Base-by-base conservation (phyloP, 2,113 vertebrate species). In the Burhinus bistriatus region DNA sequence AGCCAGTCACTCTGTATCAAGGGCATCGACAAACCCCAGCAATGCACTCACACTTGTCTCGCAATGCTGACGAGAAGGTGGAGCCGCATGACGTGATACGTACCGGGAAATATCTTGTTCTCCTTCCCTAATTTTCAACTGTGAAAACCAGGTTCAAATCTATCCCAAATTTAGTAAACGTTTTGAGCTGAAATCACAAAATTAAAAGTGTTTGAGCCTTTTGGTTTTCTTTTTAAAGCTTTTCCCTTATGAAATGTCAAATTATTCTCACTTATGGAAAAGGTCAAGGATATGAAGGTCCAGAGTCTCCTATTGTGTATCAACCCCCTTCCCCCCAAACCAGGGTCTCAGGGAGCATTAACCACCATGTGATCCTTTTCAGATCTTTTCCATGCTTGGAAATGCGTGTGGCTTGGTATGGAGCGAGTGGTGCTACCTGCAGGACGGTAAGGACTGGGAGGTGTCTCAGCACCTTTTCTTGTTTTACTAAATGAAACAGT, bases 71-170 rank as follows among this genome's bases (percentile, higher is more conserved):
- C 78, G 11, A 78, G 9, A 84, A 40, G 16, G 11, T 49, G 45
- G 11, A 82, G 8, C 8, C 2, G 1, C 20, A 3, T 32, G n/a
- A 10, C 1, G 1, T 25, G 15, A 9, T 52, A 52, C 0, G 1
- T 42, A 45, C 15, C 4, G 1, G 17, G 10, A 4, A 25, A 19
- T 61, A 38, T 45, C 77, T 90, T 73, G 5, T 55, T 87, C 19
- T 79, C 40, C 30, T 61, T 65, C 22, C 11, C 4, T 69, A 38
- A 32, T 73, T 65, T 73, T 5, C 49, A 69, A 25, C 44, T 9
- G 14, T 30, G 65, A 49, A 90, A 92, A 26, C 42, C 0, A 20
- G 32, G 58, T 83, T 87, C 8, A 52, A 77, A 65, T 47, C 26
- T 47, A 19, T 61, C 45, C 49, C 61, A 16, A 55, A 72, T 69